Base-by-base conservation (phyloP, 64 coral and sea anemone genomes). In the Pocillopora verrucosa region DNA sequence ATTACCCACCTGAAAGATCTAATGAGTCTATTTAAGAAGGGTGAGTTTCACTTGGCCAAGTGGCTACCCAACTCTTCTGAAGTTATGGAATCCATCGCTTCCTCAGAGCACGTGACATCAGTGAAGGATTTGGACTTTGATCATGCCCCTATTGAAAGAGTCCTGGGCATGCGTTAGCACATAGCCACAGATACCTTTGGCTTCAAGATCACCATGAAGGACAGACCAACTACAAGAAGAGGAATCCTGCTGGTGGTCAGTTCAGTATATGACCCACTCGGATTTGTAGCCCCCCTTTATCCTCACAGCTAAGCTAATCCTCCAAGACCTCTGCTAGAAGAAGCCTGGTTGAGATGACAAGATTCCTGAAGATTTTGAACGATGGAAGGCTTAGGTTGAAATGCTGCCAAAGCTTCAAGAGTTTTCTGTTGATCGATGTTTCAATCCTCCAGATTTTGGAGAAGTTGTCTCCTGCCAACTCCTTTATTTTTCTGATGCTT, bases 41-140 rank as follows among this genome's bases (percentile, higher is more conserved):
- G 86, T 77, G 75, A 57, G 36, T 89, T 89, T 64, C 73, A 79
- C 19, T 34, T 89, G 17, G 76, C 87, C 74, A 88, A 88, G 64
- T 88, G 72, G 72, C 34, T 88, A 9, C 59, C 67, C 12, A 89
- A 79, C 61, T 73, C 64, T 61, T 14, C 75, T 13, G 36, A 38
- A 65, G 75, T 79, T 2, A 38, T 89, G 38, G 60, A 60, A 25
- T 78, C 86, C 9, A 56, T 89, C 45, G 75, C 87, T 2, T 59
- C 1, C 11, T 60, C 64, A 36, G 87, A 89, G 63, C 67, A 76
- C 65, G 76, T 62, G 30, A 36, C 34, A 3, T 59, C 30, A 69
- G 12, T 80, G 25, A 76, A 56, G 34, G 34, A 74, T 73, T 56
- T 89, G 2, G 24, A 89, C 58, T 15, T 64, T n/a, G 57, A 58